Evolutionary conservation across 2,113 vertebrate genomes (phyloP).

Genomic region (Podarcis raffonei): DNA sequence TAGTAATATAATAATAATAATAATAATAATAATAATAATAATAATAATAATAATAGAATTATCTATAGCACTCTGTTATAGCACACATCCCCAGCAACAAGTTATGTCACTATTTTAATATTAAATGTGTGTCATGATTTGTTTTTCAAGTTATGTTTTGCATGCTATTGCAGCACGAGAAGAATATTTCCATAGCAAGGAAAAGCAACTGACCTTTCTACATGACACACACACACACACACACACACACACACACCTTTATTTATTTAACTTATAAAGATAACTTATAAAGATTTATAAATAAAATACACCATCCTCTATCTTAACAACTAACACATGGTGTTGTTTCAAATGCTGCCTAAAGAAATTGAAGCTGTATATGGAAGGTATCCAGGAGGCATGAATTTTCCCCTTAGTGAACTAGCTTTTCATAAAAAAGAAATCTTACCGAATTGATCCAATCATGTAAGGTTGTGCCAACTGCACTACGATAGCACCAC

Average conservation of each 20-base stretch:
- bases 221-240: too few species aligned
- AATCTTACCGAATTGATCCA: constrained; percentile 85
- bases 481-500: constrained; percentile 95
- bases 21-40: not conserved
- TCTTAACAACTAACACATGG: too few species aligned
- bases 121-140: constrained; percentile 14
- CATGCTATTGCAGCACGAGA: not conserved
- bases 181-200: constrained; percentile 8
- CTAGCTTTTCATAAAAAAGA: constrained; percentile 46
- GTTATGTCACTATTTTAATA: not conserved
- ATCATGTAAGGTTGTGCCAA: constrained; percentile 95
- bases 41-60: not conserved
- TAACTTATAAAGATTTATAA: not conserved
- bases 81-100: not conserved
- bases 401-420: not conserved
- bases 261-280: not conserved
- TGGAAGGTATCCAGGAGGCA: constrained; percentile 19
- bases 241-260: too few species aligned
- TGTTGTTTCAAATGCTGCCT: too few species aligned
- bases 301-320: too few species aligned
- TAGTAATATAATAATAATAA: not conserved
- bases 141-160: not conserved
- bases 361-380: not conserved
- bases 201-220: not conserved
- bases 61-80: not conserved